Base-by-base conservation (phyloP, 92 coral and sea anemone genomes). In the Montipora capitata region DNA sequence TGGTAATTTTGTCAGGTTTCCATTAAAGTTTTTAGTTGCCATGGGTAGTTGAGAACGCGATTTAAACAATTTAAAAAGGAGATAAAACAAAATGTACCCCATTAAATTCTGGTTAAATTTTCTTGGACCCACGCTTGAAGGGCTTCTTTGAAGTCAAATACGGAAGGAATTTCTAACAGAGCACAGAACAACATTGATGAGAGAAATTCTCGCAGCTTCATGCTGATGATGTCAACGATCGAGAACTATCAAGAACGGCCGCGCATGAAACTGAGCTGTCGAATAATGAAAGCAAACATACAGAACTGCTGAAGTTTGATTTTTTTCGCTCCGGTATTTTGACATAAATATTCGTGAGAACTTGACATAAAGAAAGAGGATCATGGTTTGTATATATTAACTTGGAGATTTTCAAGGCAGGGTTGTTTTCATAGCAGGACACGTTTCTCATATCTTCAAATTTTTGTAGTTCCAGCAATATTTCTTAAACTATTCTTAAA, bases 381-480 rank as follows among this genome's bases (percentile, higher is more conserved):
- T 7, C 57, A 63, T 12, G 16, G 56, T 11, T 76, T 15, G 16
- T 61, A 63, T 66, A 13, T 80, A 67, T 45, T 49, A 35, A 15
- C 8, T 38, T 68, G 42, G 12, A 58, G 54, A 68, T 42, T 40
- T 68, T 35, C 12, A 9, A 54, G 3, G 45, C n/a, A 7, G 74
- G 66, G 38, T 27, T 68, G 85, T 68, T 52, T 81, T 81, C 42
- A 40, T 81, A 68, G 52, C 39, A 9, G 56, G 77, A 66, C 40
- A 66, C n/a, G 10, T 64, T 27, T 27, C 35, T 20, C 16, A 40
- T 67, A 18, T 41, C 54, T 51, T 39, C 41, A 68, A 18, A 81
- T 81, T 52, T 81, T 81, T 81, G 52, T 68, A 81, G 85, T 81
- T 81, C 85, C 67, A 38, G 67, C 67, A 54, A 81, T 81, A 20